phyloP scores from a whole-genome alignment of 2,888 invertebrate species.

The Nyleta sp. region DNA sequence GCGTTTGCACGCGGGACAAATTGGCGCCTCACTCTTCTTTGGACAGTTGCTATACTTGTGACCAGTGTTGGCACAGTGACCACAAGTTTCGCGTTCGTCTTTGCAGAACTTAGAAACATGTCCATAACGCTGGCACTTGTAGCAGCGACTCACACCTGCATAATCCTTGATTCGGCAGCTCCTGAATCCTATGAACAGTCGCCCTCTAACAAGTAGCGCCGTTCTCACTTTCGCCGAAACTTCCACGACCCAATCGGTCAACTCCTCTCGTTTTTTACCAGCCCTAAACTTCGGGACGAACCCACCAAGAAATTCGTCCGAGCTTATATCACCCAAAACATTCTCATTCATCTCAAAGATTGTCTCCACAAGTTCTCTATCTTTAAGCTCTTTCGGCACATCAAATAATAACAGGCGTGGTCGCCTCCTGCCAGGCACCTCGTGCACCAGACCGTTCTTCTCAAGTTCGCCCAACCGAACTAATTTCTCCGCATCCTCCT shows the following conservation, averaged over 20 bases:
- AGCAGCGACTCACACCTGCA: constrained; percentile 40
- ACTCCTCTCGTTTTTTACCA: not conserved
- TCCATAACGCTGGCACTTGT: constrained; percentile 49
- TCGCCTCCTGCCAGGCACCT: not conserved
- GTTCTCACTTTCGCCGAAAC: not conserved
- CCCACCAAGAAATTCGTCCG: not conserved
- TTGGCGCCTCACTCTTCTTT: too few relatives aligned
- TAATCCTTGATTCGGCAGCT: constrained; percentile 22
- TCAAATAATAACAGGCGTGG: not conserved
- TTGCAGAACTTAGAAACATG: constrained; percentile 41
- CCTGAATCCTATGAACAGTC: constrained; percentile 14
- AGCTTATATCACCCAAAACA: not conserved
- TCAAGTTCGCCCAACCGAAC: not conserved
- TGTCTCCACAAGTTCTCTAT: not conserved
- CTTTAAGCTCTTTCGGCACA: not conserved
- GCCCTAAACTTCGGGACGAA: constrained; percentile 3
- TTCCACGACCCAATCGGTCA: constrained; percentile 21
- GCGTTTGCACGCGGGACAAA: too few relatives aligned
- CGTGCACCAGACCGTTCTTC: not conserved
- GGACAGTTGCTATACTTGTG: too few relatives aligned
- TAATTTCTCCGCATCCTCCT: not conserved
- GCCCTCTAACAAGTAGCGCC: not conserved
- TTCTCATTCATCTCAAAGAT: not conserved
- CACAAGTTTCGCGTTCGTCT: not conserved
- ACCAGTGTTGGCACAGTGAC: too few relatives aligned